Evolutionary conservation across 1,140 invertebrate genomes (phyloP).

Genomic region (Conus ventricosus): DNA sequence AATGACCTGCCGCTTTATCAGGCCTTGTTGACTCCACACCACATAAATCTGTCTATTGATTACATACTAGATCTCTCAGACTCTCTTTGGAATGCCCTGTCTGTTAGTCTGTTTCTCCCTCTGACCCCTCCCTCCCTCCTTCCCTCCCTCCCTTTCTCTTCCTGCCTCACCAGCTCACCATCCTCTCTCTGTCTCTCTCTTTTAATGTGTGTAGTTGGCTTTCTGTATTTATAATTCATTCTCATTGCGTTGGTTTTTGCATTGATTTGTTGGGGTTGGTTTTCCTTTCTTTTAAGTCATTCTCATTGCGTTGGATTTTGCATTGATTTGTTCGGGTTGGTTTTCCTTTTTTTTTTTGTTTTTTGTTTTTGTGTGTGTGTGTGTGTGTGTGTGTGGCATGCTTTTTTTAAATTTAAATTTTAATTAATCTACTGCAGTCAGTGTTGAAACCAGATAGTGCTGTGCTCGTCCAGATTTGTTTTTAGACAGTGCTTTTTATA

Average conservation of each 20-base stretch:
- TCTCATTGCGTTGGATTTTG: not conserved
- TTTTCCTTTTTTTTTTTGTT: too few species aligned
- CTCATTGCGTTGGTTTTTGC: not conserved
- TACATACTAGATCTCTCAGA: not conserved
- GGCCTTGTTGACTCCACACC: too few species aligned
- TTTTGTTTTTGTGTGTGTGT: not conserved
- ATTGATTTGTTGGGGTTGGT: not conserved
- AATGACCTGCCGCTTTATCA: too few species aligned
- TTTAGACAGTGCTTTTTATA: too few species aligned
- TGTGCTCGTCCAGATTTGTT: too few species aligned
- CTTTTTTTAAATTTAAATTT: too few species aligned
- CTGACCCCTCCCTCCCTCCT: too few species aligned
- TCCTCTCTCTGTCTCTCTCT: conserved; percentile 20
- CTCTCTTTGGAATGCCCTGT: too few species aligned
- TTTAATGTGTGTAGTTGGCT: not conserved
- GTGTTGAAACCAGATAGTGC: too few species aligned
- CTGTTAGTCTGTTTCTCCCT: not conserved
- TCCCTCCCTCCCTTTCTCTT: not conserved
- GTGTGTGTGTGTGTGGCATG: too few species aligned
- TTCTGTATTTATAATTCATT: not conserved
- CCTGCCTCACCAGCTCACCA: conserved; percentile 19
- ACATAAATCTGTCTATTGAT: too few species aligned
- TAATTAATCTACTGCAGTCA: too few species aligned
- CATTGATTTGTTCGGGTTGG: not conserved
- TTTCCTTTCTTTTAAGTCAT: not conserved